Conservation (phyloP, 2,797 vertebrate species). For the Heliangelus exortis region DNA sequence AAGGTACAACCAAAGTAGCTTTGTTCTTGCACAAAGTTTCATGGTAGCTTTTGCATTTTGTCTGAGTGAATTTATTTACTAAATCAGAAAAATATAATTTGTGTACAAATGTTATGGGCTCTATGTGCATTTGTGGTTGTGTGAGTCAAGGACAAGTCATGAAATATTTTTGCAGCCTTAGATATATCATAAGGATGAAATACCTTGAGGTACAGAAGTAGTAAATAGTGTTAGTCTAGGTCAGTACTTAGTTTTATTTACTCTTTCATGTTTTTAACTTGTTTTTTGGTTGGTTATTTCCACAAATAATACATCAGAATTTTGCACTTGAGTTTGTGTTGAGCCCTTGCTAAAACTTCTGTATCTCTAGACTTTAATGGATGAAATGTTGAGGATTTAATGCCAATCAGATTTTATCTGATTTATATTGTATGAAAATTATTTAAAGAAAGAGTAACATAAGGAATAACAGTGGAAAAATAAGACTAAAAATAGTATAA, state of each 20-base stretch:
- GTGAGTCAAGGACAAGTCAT: not conserved
- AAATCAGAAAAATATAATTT: not conserved
- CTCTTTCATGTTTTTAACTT: not conserved
- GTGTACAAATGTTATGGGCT: fast-evolving
- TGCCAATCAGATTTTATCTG: not conserved
- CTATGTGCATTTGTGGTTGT: not conserved
- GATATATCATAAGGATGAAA: not conserved
- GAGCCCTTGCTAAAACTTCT: not conserved
- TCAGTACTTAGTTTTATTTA: not conserved
- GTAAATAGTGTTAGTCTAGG: not conserved
- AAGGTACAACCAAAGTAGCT: not conserved
- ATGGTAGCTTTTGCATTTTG: not conserved
- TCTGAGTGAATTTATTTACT: not conserved
- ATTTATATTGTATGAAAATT: not conserved
- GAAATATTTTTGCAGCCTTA: not conserved
- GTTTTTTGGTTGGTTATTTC: not conserved
- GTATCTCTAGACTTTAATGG: not conserved
- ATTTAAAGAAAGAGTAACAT: not conserved
- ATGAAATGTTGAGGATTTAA: not conserved
- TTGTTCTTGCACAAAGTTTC: not conserved
- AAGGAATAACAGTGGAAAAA: not conserved
- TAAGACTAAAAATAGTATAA: not conserved
- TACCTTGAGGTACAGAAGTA: not conserved
- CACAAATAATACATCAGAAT: not conserved
- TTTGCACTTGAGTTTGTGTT: not conserved